A percentile compares a stretch with the other conserved stretches of the same genome.
These are phyloP conservation scores for Epinephelus malabaricus DNA, from an alignment of 2,797 vertebrate genomes.

Conservation along the genomic window DNA sequence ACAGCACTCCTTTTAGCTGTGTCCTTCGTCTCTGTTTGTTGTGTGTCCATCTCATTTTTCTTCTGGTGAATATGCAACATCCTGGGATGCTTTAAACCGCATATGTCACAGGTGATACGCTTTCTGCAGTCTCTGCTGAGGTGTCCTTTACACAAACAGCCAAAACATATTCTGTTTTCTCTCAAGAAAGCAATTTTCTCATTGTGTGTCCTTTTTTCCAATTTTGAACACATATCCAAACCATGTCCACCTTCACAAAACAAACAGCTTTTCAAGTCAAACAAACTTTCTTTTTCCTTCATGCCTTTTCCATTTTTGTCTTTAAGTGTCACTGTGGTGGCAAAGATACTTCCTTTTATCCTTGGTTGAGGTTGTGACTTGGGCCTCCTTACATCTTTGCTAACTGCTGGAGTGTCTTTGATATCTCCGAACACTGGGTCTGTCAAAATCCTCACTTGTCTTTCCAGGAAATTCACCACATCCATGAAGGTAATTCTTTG, in stretches of 20 bases:
- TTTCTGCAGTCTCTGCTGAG: constrained; percentile 9
- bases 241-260: not conserved
- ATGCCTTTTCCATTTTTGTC: not conserved
- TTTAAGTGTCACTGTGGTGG: not conserved
- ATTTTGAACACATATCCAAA: not conserved
- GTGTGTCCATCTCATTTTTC: no score
- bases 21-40: not conserved
- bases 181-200: not conserved
- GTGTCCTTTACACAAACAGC: not conserved
- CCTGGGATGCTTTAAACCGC: no score
- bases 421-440: no score
- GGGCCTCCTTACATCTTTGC: no score
- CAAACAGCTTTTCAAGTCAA: not conserved
- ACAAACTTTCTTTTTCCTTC: not conserved
- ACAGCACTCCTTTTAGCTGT: no score
- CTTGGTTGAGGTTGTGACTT: not conserved
- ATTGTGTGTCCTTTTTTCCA: not conserved
- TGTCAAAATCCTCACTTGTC: no score
- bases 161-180: not conserved
- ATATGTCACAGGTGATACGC: not conserved
- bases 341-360: not conserved
- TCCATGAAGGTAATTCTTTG: not conserved
- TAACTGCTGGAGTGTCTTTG: no score
- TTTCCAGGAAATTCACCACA: not conserved
- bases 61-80: no score